These are phyloP conservation scores for Glomeris maerens DNA, from an alignment of 1,140 invertebrate species.

Conservation along the genomic window DNA sequence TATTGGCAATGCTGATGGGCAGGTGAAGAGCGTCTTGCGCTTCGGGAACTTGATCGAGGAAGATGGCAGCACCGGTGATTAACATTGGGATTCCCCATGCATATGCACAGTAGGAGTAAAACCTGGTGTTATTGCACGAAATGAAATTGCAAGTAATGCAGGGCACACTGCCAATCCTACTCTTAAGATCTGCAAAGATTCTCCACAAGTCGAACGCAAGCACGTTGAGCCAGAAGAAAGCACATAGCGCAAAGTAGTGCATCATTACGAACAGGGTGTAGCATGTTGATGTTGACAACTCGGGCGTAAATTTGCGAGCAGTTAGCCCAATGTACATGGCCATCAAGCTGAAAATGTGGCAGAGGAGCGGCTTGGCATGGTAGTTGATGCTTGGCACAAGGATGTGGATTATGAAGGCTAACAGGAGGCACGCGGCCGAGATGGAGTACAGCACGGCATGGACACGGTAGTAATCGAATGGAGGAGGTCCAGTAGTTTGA, in stretches of 20 bases:
- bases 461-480: too few species aligned
- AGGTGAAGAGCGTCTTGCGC: conserved; percentile 16
- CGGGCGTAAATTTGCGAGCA: not conserved
- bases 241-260: conserved; percentile 35
- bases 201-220: conserved; percentile 26
- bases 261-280: conserved; percentile 21
- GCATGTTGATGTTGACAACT: not conserved
- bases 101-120: conserved; percentile 24
- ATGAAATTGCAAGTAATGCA: not conserved
- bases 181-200: conserved; percentile 15
- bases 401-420: not conserved
- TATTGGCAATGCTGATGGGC: conserved; percentile 19
- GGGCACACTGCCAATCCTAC: not conserved
- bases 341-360: conserved; percentile 7
- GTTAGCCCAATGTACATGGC: conserved; percentile 4
- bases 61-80: conserved; percentile 20
- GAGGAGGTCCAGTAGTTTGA: too few species aligned
- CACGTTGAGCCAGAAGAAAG: conserved; percentile 37
- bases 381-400: not conserved
- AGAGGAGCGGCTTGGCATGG: conserved; percentile 2
- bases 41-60: conserved; percentile 20
- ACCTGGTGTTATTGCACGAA: not conserved
- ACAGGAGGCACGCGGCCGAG: not conserved
- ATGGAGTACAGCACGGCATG: not conserved
- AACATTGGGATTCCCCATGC: conserved; percentile 28